phyloP scores from a whole-genome alignment of 92 coral and sea anemone genomes.

The Actinernus sp. region DNA sequence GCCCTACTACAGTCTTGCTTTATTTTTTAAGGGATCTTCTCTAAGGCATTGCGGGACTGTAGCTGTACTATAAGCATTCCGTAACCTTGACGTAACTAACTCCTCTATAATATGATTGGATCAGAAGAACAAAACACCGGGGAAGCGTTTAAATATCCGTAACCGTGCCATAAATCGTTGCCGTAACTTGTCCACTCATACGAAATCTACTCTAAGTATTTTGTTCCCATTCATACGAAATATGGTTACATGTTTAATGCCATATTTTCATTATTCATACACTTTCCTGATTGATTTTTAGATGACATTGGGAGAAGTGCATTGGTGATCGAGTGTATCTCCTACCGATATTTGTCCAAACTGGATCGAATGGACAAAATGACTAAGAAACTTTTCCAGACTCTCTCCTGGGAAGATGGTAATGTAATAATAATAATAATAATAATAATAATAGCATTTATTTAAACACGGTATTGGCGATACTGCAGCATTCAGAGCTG shows the following conservation, averaged over 20 bases:
- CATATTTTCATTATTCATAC: not conserved
- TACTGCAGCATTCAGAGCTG: too few species aligned
- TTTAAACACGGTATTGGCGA: too few species aligned
- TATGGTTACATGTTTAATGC: not conserved
- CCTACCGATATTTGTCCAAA: not conserved
- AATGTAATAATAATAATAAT: not conserved
- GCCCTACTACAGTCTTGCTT: too few species aligned
- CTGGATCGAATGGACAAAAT: not conserved
- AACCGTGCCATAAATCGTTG: too few species aligned
- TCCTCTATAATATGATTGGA: too few species aligned
- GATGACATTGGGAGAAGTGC: conserved; percentile 10
- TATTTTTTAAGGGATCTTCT: too few species aligned
- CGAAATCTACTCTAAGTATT: not conserved
- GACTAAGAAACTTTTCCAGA: not conserved
- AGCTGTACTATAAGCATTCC: too few species aligned
- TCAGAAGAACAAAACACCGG: too few species aligned
- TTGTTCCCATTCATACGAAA: not conserved
- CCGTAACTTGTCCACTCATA: too few species aligned
- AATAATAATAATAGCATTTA: too few species aligned
- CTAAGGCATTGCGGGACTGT: too few species aligned
- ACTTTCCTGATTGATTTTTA: not conserved
- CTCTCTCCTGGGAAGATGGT: not conserved
- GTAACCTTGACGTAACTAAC: too few species aligned
- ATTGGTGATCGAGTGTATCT: conserved; percentile 10
- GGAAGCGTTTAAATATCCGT: not conserved